phyloP scores from a whole-genome alignment of 1,140 invertebrate genomes.

The Dendrolimus kikuchii region DNA sequence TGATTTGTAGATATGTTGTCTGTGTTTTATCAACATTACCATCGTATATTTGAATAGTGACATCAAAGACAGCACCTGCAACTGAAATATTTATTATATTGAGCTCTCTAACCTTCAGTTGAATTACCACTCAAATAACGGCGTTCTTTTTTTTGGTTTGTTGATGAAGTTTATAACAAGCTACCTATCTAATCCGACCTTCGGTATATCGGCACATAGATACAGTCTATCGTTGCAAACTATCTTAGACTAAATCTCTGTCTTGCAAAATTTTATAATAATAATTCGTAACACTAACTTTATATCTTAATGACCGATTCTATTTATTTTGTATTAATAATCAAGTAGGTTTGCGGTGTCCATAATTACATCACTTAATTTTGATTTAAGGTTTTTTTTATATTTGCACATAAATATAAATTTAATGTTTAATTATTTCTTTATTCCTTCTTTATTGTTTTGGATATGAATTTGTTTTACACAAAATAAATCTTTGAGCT shows the following conservation, averaged over 20 bases:
- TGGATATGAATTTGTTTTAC: too few species aligned
- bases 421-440: too few species aligned
- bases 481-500: too few species aligned
- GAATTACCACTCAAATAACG: constrained; percentile 7
- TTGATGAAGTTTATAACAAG: too few species aligned
- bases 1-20: constrained; percentile 19
- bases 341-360: too few species aligned
- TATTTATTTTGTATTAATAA: too few species aligned
- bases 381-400: too few species aligned
- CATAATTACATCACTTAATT: too few species aligned
- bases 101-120: constrained; percentile 9
- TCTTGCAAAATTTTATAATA: constrained; percentile 8
- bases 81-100: constrained; percentile 1
- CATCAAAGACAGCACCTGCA: constrained; percentile 1
- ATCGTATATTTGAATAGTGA: constrained; percentile 2
- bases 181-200: constrained; percentile 18
- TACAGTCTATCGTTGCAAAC: constrained; percentile 17
- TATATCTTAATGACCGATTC: too few species aligned
- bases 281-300: too few species aligned
- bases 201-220: constrained; percentile 15
- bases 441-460: too few species aligned
- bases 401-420: too few species aligned
- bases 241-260: constrained; percentile 13
- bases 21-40: constrained; percentile 13
- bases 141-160: constrained; percentile 7